Conservation (phyloP, 1,140 invertebrate genomes). For the Berghia stephanieae region DNA sequence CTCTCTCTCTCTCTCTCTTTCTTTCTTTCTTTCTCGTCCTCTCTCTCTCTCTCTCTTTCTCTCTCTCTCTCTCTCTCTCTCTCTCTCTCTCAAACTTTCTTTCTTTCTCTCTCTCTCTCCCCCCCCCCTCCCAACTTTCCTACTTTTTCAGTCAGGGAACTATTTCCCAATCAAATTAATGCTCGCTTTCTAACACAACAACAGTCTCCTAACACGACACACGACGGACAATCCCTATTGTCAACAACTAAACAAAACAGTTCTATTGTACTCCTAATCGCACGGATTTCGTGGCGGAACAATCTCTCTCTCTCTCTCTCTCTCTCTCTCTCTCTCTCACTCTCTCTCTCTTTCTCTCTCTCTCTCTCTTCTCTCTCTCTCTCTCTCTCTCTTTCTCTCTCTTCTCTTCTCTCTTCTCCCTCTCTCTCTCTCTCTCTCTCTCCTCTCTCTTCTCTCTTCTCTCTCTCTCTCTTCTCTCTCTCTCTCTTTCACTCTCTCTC, state of each 20-base stretch:
- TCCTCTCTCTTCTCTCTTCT: background rate
- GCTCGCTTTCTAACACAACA: too few relatives aligned
- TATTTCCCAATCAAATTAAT: too few relatives aligned
- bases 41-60: background rate
- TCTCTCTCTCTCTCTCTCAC: constrained; percentile 12
- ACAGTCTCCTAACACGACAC: too few relatives aligned
- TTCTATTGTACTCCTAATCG: too few relatives aligned
- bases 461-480: background rate
- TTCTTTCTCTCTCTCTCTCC: too few relatives aligned
- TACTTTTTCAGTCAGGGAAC: too few relatives aligned
- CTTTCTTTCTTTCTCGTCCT: background rate
- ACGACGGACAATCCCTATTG: too few relatives aligned
- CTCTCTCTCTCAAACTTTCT: background rate
- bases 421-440: too few relatives aligned
- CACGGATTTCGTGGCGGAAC: too few relatives aligned
- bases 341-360: background rate
- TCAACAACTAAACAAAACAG: too few relatives aligned
- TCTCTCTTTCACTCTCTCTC: too few relatives aligned
- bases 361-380: background rate
- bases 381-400: background rate
- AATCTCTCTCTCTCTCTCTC: background rate
- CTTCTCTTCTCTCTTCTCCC: background rate
- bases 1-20: constrained; percentile 7
- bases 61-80: constrained; percentile 12
- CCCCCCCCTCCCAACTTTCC: too few relatives aligned